A percentile compares a stretch with the other conserved stretches of the same genome.
These are phyloP conservation scores for Lucifuga dentata DNA, from an alignment of 2,113 vertebrate genomes.

Conservation along the genomic window DNA sequence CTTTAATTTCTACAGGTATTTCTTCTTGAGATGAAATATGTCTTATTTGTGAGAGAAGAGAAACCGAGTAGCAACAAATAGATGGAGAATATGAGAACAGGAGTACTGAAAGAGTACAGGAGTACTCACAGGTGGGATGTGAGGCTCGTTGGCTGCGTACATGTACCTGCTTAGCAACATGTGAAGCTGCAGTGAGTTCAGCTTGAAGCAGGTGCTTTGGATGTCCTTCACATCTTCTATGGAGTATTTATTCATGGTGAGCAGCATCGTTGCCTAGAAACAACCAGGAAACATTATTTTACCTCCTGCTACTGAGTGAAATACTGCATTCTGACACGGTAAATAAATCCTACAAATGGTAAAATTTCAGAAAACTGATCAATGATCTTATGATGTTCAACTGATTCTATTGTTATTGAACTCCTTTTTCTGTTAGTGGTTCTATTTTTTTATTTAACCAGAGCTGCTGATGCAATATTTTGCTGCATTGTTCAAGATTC, in stretches of 20 bases:
- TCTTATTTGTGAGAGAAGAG: not conserved
- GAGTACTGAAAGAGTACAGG: not conserved
- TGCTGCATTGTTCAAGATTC: too few species aligned
- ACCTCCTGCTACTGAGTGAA: constrained; percentile 23
- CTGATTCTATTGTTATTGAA: too few species aligned
- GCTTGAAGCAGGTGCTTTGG: constrained; percentile 91
- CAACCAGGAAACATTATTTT: constrained; percentile 43
- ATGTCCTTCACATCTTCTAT: constrained; percentile 86
- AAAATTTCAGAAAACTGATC: too few species aligned
- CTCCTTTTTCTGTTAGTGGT: too few species aligned
- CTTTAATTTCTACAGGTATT: not conserved
- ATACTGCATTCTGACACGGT: not conserved
- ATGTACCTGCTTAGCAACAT: constrained; percentile 88
- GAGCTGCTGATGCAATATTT: too few species aligned
- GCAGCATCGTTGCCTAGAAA: constrained; percentile 89
- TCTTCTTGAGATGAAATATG: not conserved
- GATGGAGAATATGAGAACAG: not conserved
- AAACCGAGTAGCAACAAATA: not conserved
- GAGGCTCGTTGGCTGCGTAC: constrained; percentile 89
- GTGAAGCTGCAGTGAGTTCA: constrained; percentile 92
- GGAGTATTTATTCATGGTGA: constrained; percentile 93
- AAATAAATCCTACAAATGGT: constrained; percentile 19
- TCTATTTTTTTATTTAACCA: too few species aligned
- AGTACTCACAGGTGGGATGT: constrained; percentile 87
- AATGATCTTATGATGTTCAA: not conserved